Conservation (phyloP, 2,797 vertebrate genomes). For the Champsocephalus gunnari region DNA sequence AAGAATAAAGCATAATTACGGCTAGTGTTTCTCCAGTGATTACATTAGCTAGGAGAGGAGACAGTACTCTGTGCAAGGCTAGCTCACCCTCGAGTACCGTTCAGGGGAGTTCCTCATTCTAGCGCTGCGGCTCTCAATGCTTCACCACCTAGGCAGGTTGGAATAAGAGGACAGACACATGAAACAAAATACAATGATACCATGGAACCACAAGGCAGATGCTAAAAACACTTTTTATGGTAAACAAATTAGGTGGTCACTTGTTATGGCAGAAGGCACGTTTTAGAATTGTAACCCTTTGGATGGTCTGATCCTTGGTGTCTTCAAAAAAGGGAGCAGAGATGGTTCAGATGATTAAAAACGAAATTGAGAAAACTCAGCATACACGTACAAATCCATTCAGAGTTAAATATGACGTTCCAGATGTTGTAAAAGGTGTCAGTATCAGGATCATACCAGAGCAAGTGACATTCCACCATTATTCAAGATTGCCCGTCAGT, state of each 20-base stretch:
- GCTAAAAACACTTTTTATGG: slow-evolving; percentile 44
- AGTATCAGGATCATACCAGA: slow-evolving; percentile 23
- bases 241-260: slow-evolving; percentile 44
- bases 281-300: slow-evolving; percentile 74
- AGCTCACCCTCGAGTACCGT: slow-evolving; percentile 89
- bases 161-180: slow-evolving; percentile 89
- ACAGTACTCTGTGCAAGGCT: slow-evolving; percentile 86
- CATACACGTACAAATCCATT: slow-evolving; percentile 53
- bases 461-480: slow-evolving; percentile 41
- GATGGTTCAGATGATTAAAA: slow-evolving; percentile 41
- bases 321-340: slow-evolving; percentile 65
- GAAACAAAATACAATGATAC: slow-evolving; percentile 81
- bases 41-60: slow-evolving; percentile 80
- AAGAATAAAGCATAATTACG: slow-evolving; percentile 42
- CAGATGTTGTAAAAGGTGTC: slow-evolving; percentile 28
- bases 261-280: slow-evolving; percentile 35
- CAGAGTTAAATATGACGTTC: slow-evolving; percentile 37
- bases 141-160: slow-evolving; percentile 88
- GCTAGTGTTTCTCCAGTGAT: slow-evolving; percentile 69
- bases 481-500: slow-evolving; percentile 54
- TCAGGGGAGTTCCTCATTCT: slow-evolving; percentile 88
- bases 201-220: slow-evolving; percentile 71
- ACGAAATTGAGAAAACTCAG: slow-evolving; percentile 41
- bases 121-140: slow-evolving; percentile 82
- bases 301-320: slow-evolving; percentile 64